Evolutionary conservation across 2,888 invertebrate genomes (phyloP).

Genomic region (Lutraria lutraria): DNA sequence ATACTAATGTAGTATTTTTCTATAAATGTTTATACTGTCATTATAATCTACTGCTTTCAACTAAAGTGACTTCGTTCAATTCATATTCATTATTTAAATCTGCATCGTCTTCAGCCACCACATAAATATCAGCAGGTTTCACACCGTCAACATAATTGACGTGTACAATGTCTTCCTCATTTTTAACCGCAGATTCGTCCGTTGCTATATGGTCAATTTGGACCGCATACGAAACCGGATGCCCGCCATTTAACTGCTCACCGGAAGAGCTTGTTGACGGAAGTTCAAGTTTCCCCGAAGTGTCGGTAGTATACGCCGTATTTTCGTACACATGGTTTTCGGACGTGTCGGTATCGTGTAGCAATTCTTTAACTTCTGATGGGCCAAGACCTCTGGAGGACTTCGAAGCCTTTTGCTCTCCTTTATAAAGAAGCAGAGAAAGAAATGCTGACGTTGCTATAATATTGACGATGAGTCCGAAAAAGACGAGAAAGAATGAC

Average conservation of each 20-base stretch:
- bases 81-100: neutral
- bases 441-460: constrained; percentile 49
- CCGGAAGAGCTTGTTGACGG: neutral
- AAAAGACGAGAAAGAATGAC: constrained; percentile 56
- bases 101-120: neutral
- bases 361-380: neutral
- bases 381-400: constrained; percentile 56
- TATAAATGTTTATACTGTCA: neutral
- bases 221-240: neutral
- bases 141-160: neutral
- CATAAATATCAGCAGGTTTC: neutral
- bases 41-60: constrained; percentile 13
- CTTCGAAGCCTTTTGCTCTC: constrained; percentile 48
- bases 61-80: neutral
- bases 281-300: neutral
- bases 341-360: neutral
- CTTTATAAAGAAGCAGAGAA: constrained; percentile 43
- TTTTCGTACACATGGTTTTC: constrained; percentile 17
- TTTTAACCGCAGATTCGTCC: neutral
- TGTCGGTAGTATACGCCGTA: neutral
- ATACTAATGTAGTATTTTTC: too few species aligned
- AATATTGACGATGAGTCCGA: constrained; percentile 55
- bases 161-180: neutral
- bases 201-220: neutral
- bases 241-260: neutral